A percentile compares a stretch with the other conserved stretches of the same genome.
These are phyloP conservation scores for Brienomyrus longianalis DNA, from an alignment of 2,113 vertebrate genomes.

Conservation along the genomic window DNA sequence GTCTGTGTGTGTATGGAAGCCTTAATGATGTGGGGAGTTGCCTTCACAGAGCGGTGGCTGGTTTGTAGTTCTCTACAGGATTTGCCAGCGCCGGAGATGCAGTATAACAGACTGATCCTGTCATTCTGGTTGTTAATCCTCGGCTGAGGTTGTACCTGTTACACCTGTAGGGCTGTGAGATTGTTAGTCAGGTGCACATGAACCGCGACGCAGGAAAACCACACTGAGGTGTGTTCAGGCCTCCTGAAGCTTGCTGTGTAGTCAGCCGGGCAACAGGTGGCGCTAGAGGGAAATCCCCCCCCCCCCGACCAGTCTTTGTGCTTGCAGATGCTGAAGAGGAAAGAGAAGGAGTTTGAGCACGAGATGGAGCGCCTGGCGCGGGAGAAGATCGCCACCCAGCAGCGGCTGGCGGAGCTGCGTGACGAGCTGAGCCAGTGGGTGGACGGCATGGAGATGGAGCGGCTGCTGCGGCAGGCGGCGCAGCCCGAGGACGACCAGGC, in stretches of 20 bases:
- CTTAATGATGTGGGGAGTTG: background rate
- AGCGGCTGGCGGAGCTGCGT: slow-evolving; percentile 84
- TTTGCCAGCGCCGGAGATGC: background rate
- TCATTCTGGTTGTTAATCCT: background rate
- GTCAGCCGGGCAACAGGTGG: background rate
- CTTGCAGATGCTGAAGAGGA: slow-evolving; percentile 83
- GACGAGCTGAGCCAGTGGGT: slow-evolving; percentile 74
- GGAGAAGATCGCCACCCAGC: slow-evolving; percentile 93
- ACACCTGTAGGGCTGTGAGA: background rate
- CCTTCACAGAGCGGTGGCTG: background rate
- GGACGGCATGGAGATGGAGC: slow-evolving; percentile 71
- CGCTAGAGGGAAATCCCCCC: background rate
- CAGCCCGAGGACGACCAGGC: slow-evolving; percentile 95
- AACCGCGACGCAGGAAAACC: background rate
- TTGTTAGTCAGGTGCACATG: background rate
- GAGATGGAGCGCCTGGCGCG: slow-evolving; percentile 95
- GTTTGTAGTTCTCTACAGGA: background rate
- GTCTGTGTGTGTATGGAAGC: background rate
- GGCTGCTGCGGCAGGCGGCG: slow-evolving; percentile 83
- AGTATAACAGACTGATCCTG: background rate
- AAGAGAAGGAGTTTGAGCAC: slow-evolving; percentile 94
- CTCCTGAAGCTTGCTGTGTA: background rate
- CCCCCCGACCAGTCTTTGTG: background rate
- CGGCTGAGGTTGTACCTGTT: background rate
- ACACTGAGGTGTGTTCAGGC: background rate